Conservation (phyloP, 37 sponge, comb jelly and placozoan genomes). For the Beroe forskalii region DNA sequence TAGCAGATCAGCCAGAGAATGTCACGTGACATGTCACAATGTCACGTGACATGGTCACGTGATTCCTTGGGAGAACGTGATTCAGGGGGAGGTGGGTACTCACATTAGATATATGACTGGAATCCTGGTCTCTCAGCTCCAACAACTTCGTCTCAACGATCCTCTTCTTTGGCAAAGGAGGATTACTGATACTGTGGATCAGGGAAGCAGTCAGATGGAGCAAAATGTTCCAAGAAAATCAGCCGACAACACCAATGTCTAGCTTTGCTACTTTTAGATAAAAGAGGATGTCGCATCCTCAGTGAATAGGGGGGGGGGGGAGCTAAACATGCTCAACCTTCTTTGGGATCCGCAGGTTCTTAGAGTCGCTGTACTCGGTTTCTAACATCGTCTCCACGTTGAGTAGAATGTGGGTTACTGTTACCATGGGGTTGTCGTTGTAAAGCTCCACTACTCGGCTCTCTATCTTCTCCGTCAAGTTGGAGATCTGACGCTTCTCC, state of each 20-base stretch:
- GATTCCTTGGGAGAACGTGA: no score
- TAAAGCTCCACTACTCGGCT: background rate
- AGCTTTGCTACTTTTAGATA: no score
- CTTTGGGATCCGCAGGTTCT: conserved; percentile 22
- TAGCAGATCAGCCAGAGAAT: background rate
- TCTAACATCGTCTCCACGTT: conserved; percentile 33
- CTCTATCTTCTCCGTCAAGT: conserved; percentile 1
- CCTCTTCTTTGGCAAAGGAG: conserved; percentile 19
- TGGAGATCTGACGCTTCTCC: conserved; percentile 16
- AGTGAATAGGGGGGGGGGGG: no score
- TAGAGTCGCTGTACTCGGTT: background rate
- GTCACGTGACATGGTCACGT: no score
- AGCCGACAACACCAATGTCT: no score
- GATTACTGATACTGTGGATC: background rate
- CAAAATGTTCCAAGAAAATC: no score
- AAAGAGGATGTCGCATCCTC: no score
- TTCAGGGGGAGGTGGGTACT: background rate
- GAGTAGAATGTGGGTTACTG: background rate
- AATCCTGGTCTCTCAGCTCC: conserved; percentile 28
- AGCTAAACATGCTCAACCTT: background rate
- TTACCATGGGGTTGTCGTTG: background rate
- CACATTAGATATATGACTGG: background rate
- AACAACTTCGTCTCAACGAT: conserved; percentile 35
- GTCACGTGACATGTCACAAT: no score
- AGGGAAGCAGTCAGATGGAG: no score